phyloP scores from a whole-genome alignment of 2,888 invertebrate genomes.

The Drosophila siamana region DNA sequence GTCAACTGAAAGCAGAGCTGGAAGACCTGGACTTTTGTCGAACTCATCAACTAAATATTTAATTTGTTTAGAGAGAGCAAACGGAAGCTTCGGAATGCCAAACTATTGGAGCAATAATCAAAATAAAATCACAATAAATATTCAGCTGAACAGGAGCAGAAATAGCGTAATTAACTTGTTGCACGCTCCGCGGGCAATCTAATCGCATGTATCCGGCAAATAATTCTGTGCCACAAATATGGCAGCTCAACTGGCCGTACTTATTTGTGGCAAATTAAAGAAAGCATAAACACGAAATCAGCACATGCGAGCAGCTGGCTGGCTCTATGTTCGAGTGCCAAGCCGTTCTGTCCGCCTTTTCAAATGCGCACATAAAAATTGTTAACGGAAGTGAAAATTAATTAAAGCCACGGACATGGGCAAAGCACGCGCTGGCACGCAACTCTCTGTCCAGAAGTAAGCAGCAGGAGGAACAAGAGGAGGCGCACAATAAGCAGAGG shows the following conservation, averaged over 20 bases:
- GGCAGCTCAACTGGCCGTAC: conserved; percentile 23
- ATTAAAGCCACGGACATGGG: conserved; percentile 75
- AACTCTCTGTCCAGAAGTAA: conserved; percentile 33
- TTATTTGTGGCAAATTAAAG: conserved; percentile 79
- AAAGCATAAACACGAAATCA: conserved; percentile 77
- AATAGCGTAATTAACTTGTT: conserved; percentile 82
- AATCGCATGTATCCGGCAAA: conserved; percentile 85
- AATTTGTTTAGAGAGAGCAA: conserved; percentile 22
- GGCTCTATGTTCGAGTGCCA: conserved; percentile 5
- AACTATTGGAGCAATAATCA: conserved; percentile 52
- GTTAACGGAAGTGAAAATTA: conserved; percentile 82
- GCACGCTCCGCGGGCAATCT: conserved; percentile 78
- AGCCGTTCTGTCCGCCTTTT: conserved; percentile 34
- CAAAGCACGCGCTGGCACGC: conserved; percentile 78
- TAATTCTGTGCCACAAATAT: conserved; percentile 74
- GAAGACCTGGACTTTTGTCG: no score
- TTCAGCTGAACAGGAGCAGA: conserved; percentile 29
- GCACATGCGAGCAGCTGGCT: conserved; percentile 66
- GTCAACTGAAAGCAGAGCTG: conserved; percentile 23
- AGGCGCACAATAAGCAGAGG: neutral
- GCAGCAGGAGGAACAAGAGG: neutral
- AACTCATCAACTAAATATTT: conserved; percentile 37
- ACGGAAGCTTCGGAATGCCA: conserved; percentile 31
- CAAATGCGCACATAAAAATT: conserved; percentile 77
- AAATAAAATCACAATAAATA: conserved; percentile 58